Conservation (phyloP, 2,888 invertebrate species). For the Catocala sponsa region DNA sequence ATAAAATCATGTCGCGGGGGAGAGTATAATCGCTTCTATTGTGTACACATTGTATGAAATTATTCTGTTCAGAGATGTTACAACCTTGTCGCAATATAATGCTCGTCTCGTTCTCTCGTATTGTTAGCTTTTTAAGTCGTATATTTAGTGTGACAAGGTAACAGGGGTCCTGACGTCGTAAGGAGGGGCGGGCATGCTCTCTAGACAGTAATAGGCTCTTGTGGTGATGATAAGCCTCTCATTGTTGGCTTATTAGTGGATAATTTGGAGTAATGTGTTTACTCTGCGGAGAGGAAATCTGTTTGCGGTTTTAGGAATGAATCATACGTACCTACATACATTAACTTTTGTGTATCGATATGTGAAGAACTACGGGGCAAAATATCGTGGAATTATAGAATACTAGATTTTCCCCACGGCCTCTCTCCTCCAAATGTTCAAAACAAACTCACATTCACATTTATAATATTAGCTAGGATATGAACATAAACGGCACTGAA, state of each 20-base stretch:
- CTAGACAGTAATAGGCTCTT: conserved; percentile 82
- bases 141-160: conserved; percentile 72
- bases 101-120: conserved; percentile 42
- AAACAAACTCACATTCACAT: no score
- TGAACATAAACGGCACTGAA: no score
- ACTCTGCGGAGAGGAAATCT: conserved; percentile 73
- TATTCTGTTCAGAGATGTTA: conserved; percentile 67
- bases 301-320: conserved; percentile 50
- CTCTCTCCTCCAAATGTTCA: no score
- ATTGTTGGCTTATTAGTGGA: conserved; percentile 85
- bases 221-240: conserved; percentile 83
- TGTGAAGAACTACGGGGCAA: no score
- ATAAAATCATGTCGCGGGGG: conserved; percentile 86
- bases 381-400: no score
- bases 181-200: conserved; percentile 81
- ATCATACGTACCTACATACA: neutral
- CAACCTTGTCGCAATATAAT: conserved; percentile 70
- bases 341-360: no score
- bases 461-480: no score
- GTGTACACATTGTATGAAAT: conserved; percentile 79
- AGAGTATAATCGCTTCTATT: conserved; percentile 84
- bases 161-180: conserved; percentile 64
- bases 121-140: conserved; percentile 32
- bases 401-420: no score
- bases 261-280: conserved; percentile 80